Evolutionary conservation across 1,140 invertebrate species (phyloP), one percentile per base, ranked within the genome.

Genomic region (Drosophila mojavensis): DNA sequence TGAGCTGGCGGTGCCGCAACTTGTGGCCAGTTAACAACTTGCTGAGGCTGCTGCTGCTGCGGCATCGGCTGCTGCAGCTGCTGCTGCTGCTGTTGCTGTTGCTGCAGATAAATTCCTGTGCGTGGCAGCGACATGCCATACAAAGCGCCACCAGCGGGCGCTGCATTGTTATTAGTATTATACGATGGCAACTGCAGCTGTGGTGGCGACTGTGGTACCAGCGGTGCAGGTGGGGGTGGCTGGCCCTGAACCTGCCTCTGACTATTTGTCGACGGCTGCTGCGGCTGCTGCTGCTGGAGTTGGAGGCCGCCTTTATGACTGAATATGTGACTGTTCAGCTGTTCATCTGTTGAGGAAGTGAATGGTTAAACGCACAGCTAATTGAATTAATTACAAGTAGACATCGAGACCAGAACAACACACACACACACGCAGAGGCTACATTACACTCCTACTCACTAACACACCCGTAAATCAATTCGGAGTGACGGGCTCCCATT

Each of bases 231-330:
- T 26, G 30, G 9, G 3, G 64, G 63, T 9, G 26, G 26, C 43
- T 81, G 81, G 26, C 78, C 81, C 79, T 86, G 82, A 86, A 78
- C 74, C 63, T 78, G 82, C 59, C 61, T 76, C 61, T 67, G 81
- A 6, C 36, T 71, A 43, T 43, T 73, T 13, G 28, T 51, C 3
- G 71, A 11, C 28, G 28, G 28, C 33, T 7, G 9, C 33, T 39
- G 28, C 50, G 7, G 69, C 7, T 39, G 50, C 30, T 68, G 48
- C 41, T 94, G 93, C 77, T 94, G 93, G 65, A 85, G 26, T 77
- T 94, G 84, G 28, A 95, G 91, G 20, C 94, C 94, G 62, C 93
- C 94, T 91, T 96, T 96, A 77, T 95, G 95, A 83, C 94, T 95
- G 80, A 96, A 96, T 77, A 95, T 95, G 66, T 93, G 94, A 82